Percentiles rank a stretch among this genome's conserved stretches.
phyloP scores from a whole-genome alignment of 2,888 invertebrate species.

The Syritta pipiens region DNA sequence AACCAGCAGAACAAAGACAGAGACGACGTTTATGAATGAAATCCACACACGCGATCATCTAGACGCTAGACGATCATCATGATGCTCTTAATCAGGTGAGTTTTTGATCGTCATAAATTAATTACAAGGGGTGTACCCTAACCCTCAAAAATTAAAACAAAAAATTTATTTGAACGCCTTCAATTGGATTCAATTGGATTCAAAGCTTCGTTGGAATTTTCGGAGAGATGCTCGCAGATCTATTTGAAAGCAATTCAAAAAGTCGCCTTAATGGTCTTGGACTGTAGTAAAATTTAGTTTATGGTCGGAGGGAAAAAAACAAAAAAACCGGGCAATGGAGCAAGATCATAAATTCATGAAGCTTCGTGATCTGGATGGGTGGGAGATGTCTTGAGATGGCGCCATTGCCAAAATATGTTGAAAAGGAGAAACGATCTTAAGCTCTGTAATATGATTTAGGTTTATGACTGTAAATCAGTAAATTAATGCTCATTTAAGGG shows the following conservation, averaged over 20 bases:
- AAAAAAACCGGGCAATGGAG: no score
- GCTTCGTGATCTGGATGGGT: no score
- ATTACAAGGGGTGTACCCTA: constrained; percentile 25
- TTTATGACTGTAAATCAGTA: constrained; percentile 62
- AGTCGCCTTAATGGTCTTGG: constrained; percentile 50
- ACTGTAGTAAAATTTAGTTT: constrained; percentile 41
- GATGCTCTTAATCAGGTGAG: constrained; percentile 68
- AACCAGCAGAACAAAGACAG: background rate
- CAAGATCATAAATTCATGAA: constrained; percentile 36
- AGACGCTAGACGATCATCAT: constrained; percentile 38
- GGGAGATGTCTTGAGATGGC: constrained; percentile 41
- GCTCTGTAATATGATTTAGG: constrained; percentile 36
- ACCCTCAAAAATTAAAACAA: no score
- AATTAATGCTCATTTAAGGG: constrained; percentile 50
- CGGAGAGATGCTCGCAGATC: constrained; percentile 38
- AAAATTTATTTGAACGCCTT: no score
- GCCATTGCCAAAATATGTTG: constrained; percentile 54
- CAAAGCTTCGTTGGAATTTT: background rate
- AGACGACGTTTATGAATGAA: constrained; percentile 52
- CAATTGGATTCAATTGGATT: constrained; percentile 62
- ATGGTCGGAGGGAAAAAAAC: constrained; percentile 24
- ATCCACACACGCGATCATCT: constrained; percentile 21
- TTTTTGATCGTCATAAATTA: constrained; percentile 45
- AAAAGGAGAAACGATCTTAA: background rate
- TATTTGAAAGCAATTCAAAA: constrained; percentile 57